Evolutionary conservation across 2,888 invertebrate genomes (phyloP), one percentile per base, ranked within the genome.

Genomic region (Bruchidius siliquastri): DNA sequence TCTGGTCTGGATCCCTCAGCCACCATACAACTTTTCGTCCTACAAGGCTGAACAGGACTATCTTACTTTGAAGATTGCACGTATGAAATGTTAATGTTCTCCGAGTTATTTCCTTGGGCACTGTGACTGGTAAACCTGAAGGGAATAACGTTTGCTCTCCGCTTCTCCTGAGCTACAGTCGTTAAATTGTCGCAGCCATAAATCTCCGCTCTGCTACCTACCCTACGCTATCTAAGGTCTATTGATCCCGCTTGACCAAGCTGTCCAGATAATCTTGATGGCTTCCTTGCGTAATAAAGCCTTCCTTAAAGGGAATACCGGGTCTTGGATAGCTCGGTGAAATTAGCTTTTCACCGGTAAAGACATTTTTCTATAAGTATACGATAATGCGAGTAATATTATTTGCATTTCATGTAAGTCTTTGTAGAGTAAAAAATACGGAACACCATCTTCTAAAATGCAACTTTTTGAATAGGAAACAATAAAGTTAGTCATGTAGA

Each of bases 141-240:
- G 76, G 77, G 75, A 74, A 74, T 77, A 77, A 77, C 76, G 74
- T 74, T 74, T 20, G 72, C 74, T 74, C 73, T 75, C 75, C 74
- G 74, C 75, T 76, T 77, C 74, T 75, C 75, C 74, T 73, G 32
- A 68, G 32, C 71, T 70, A 26, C 71, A 74, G 75, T 73, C 75
- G 77, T 76, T 76, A 73, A 74, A 77, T 72, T 74, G 72, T 74
- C 69, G 71, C 67, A 73, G 70, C 71, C 73, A 72, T 74, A 75
- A 75, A 77, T 77, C 76, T 75, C 73, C 49, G 68, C 71, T 75
- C 49, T 49, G 49, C 70, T 75, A 74, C 74, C 75, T 70, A 66
- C 73, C 68, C 69, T 70, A 71, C 73, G 70, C 49, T 68, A 68
- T 22, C 67, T 70, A 68, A 69, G 72, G 71, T 70, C 70, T 74